These are phyloP conservation scores for Gouania willdenowi DNA, from an alignment of 2,797 vertebrate genomes.

Conservation along the genomic window DNA sequence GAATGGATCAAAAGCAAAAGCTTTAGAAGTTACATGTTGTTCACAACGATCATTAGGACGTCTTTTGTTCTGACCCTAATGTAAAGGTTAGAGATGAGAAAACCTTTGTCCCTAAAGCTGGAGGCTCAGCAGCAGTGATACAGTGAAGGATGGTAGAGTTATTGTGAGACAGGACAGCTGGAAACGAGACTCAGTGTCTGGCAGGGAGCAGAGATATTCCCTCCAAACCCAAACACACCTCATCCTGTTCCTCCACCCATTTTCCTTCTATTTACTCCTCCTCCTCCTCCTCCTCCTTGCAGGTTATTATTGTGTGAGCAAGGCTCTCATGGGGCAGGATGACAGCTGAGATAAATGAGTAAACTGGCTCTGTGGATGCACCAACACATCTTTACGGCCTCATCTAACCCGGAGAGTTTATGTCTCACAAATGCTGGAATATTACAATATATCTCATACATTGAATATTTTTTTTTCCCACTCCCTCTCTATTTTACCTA, in stretches of 20 bases:
- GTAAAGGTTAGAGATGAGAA: constrained; percentile 29
- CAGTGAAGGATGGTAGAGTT: background rate
- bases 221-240: constrained; percentile 31
- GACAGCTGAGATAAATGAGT: constrained; percentile 58
- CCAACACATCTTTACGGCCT: no score
- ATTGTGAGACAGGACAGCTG: constrained; percentile 47
- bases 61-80: constrained; percentile 30
- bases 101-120: constrained; percentile 35
- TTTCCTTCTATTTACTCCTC: constrained; percentile 2
- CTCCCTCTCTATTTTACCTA: no score
- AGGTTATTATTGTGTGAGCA: constrained; percentile 28
- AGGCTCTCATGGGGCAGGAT: constrained; percentile 42
- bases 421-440: no score
- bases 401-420: no score
- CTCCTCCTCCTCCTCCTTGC: constrained; percentile 14
- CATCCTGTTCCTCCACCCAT: background rate
- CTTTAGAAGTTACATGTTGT: constrained; percentile 2
- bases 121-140: constrained; percentile 23
- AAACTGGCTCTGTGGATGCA: constrained; percentile 33
- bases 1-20: constrained; percentile 18
- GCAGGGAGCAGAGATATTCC: constrained; percentile 35
- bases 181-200: constrained; percentile 46
- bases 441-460: no score
- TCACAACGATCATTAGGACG: constrained; percentile 23
- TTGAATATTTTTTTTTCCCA: no score